These are phyloP conservation scores for Cynodonichthys magdalenae DNA, from an alignment of 2,797 vertebrate genomes.

Conservation along the genomic window DNA sequence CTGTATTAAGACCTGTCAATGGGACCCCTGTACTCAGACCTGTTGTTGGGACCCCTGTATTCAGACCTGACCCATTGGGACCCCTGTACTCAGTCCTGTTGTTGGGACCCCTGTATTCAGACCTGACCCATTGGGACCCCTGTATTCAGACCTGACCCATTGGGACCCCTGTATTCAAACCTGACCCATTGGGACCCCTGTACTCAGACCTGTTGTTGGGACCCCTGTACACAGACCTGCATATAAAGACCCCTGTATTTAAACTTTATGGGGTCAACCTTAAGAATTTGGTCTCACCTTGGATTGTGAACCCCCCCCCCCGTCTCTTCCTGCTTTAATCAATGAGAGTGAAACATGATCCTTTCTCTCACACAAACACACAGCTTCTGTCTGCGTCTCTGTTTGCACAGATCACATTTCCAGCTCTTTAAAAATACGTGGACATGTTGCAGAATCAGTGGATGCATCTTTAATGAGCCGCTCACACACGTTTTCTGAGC, in stretches of 20 bases:
- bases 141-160: neutral
- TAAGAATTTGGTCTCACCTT: neutral
- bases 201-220: neutral
- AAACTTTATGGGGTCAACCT: neutral
- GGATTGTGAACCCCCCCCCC: neutral
- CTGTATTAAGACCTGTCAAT: neutral
- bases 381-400: neutral
- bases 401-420: constrained; percentile 6
- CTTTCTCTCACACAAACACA: constrained; percentile 13
- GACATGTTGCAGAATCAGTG: neutral
- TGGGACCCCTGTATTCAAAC: neutral
- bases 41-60: neutral
- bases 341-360: constrained; percentile 45
- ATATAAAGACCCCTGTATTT: no score
- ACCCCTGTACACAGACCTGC: neutral
- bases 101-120: neutral
- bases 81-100: neutral
- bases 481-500: neutral
- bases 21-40: no score
- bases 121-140: neutral
- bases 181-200: neutral
- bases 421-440: neutral
- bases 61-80: neutral
- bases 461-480: constrained; percentile 1
- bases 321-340: constrained; percentile 28